These are phyloP conservation scores for Carollia perspicillata DNA, from an alignment of 2,113 vertebrate genomes.

Conservation along the genomic window DNA sequence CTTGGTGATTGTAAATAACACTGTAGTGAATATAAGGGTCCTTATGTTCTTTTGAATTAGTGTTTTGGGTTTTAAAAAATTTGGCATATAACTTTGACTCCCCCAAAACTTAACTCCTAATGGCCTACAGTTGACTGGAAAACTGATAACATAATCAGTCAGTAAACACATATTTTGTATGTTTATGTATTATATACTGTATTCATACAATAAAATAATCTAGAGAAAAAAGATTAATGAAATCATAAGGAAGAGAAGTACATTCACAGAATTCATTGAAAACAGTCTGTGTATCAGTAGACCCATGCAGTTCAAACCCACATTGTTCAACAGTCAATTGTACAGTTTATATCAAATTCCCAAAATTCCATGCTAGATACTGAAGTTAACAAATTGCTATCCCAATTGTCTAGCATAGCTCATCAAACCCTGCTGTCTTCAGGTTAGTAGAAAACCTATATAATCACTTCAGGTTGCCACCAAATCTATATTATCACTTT, in stretches of 20 bases:
- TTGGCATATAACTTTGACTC: background rate
- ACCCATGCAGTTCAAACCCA: background rate
- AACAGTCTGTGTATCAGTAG: background rate
- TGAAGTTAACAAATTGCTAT: conserved; percentile 38
- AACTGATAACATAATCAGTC: background rate
- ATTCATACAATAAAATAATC: background rate
- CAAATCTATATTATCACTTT: conserved; percentile 17
- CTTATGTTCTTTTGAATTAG: no score
- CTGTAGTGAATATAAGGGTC: no score
- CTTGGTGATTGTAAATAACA: no score
- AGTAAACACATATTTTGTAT: background rate
- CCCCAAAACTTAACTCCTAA: background rate
- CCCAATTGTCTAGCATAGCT: conserved; percentile 10
- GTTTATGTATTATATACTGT: background rate
- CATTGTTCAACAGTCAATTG: background rate
- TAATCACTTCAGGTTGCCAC: conserved; percentile 8
- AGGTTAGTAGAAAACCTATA: conserved; percentile 43
- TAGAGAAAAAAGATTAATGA: background rate
- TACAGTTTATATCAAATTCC: conserved; percentile 32
- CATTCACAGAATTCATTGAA: background rate
- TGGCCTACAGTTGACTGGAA: background rate
- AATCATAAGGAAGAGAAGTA: background rate
- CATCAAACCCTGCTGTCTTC: background rate
- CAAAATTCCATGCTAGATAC: background rate
- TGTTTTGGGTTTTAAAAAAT: background rate